Evolutionary conservation across 2,888 invertebrate genomes (phyloP).

Genomic region (Drosophila phalerata): DNA sequence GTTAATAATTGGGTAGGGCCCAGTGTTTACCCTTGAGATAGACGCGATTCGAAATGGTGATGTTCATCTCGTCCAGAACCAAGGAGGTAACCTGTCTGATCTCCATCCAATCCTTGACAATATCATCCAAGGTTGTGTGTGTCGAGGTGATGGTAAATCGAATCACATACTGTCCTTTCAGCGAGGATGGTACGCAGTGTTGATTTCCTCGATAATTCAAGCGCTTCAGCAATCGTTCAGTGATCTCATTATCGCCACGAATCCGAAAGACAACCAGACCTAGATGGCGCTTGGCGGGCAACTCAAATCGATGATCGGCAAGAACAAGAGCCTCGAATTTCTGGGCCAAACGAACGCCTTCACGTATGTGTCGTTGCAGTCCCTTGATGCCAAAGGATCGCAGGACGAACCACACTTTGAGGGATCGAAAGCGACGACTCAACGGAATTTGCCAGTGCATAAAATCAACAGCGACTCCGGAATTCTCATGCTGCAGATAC

Average conservation of each 20-base stretch:
- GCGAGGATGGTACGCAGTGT: conserved; percentile 97
- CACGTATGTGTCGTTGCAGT: conserved; percentile 96
- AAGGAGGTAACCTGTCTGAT: conserved; percentile 91
- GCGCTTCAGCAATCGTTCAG: conserved; percentile 94
- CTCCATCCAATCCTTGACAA: conserved; percentile 94
- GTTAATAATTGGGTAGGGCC: conserved; percentile 52
- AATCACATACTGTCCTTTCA: conserved; percentile 96
- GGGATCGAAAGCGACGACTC: conserved; percentile 95
- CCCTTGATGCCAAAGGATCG: conserved; percentile 96
- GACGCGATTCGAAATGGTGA: conserved; percentile 87
- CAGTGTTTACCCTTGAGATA: conserved; percentile 90
- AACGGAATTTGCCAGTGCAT: conserved; percentile 99
- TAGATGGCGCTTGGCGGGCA: conserved; percentile 94
- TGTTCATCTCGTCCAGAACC: conserved; percentile 89
- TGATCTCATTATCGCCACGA: conserved; percentile 93
- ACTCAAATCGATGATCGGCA: conserved; percentile 94
- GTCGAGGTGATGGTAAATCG: conserved; percentile 96
- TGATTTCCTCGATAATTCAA: conserved; percentile 94
- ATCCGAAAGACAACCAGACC: conserved; percentile 96
- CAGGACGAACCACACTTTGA: conserved; percentile 99
- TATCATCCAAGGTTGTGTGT: conserved; percentile 92
- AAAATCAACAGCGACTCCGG: conserved; percentile 97
- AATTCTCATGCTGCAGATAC: conserved; percentile 98
- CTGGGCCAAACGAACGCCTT: conserved; percentile 95
- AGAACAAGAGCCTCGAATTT: conserved; percentile 95